Evolutionary conservation across 2,797 vertebrate species (phyloP), one percentile per base, ranked within the genome.

Genomic region (Cygnus olor): DNA sequence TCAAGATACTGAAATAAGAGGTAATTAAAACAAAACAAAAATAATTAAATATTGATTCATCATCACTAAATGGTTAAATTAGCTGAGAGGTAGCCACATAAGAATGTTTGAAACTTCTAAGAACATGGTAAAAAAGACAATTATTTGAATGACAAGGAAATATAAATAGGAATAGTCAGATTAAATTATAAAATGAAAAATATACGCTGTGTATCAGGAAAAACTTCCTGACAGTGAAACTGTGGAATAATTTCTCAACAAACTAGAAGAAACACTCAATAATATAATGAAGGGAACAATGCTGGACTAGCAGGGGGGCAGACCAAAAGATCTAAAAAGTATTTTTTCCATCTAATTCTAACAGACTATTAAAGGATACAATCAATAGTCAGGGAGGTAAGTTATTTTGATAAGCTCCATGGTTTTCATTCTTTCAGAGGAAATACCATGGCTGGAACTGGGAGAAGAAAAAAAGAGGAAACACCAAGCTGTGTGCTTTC

Each of bases 381-480:
- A 95, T 95, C 94, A 94, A 96, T 94, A 95, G 94, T 85, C 94
- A 96, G 92, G 95, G 95, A 96, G 89, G 89, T 96, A 89, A 96
- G 92, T 94, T 94, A 97, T 94, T 90, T 78, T 93, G 88, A 93
- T 96, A 95, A 86, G 89, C 96, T 92, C 95, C n/a, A 32, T 15
- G 88, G 81, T 73, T 79, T 94, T 95, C 32, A 30, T 66, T 93
- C 87, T 90, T 95, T 89, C 72, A 90, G 87, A 96, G 83, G 32
- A 60, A 72, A 82, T 85, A 90, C 47, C 54, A 25, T 15, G 63
- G 81, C 80, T 97, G 95, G 95, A 95, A 85, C 65, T 89, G 84
- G 72, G 81, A 82, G 79, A 51, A 5, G 25, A 80, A 76, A 79
- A 95, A 90, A 90, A 89, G 93, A 91, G 82, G 72, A 89, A 93